A percentile compares a stretch with the other conserved stretches of the same genome.
Evolutionary conservation across 2,888 invertebrate genomes (phyloP).

Genomic region (Meiosimyza decipiens): DNA sequence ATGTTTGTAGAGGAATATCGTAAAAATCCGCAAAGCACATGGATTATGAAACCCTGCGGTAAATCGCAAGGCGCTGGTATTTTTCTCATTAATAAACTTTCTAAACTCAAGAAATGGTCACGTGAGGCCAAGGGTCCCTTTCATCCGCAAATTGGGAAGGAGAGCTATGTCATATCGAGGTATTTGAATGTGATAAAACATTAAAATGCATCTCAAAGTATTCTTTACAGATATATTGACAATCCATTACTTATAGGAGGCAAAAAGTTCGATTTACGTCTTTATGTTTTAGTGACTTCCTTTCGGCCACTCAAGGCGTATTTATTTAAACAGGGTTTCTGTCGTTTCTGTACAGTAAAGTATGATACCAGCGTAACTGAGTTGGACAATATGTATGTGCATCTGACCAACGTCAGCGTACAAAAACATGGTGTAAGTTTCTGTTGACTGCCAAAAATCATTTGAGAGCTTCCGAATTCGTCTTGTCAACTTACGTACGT

Average conservation of each 20-base stretch:
- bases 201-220: background rate
- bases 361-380: slow-evolving; percentile 90
- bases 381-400: slow-evolving; percentile 92
- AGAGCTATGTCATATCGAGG: slow-evolving; percentile 96
- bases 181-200: slow-evolving; percentile 57
- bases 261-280: slow-evolving; percentile 93
- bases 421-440: slow-evolving; percentile 84
- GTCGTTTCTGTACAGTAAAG: slow-evolving; percentile 95
- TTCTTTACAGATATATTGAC: slow-evolving; percentile 77
- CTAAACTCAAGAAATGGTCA: slow-evolving; percentile 92
- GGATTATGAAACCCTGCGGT: slow-evolving; percentile 98
- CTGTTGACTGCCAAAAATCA: background rate
- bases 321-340: slow-evolving; percentile 91
- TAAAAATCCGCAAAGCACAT: slow-evolving; percentile 92
- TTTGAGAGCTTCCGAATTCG: background rate
- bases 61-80: slow-evolving; percentile 96
- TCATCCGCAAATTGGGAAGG: slow-evolving; percentile 85
- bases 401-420: slow-evolving; percentile 97
- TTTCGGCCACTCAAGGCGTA: slow-evolving; percentile 94
- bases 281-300: slow-evolving; percentile 93
- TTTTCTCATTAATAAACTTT: slow-evolving; percentile 93
- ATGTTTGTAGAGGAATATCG: slow-evolving; percentile 97
- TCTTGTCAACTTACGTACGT: background rate
- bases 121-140: slow-evolving; percentile 87
- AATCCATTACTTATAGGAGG: slow-evolving; percentile 95